Evolutionary conservation across 2,797 vertebrate species (phyloP).

Genomic region (Avahi laniger): DNA sequence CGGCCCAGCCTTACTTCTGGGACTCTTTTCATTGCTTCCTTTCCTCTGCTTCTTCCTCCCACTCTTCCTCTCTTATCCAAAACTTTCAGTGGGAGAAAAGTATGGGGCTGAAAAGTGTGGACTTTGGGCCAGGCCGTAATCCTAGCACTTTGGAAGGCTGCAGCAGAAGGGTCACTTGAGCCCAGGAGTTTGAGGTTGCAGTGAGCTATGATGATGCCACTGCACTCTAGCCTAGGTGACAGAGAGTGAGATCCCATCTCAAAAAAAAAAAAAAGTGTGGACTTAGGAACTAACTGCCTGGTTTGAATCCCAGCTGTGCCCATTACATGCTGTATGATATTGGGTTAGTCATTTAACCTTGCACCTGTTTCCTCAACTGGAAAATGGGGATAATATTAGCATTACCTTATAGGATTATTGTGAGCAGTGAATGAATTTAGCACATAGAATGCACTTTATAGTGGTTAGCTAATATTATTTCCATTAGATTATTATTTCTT

Average conservation of each 20-base stretch:
- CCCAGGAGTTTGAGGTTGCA: not conserved
- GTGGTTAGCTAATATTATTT: conserved; percentile 9
- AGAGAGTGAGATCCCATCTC: not conserved
- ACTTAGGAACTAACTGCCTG: not conserved
- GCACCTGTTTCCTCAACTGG: not conserved
- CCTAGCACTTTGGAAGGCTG: not conserved
- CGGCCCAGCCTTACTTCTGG: not conserved
- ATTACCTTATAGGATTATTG: not conserved
- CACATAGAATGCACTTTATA: not conserved
- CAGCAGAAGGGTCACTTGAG: not conserved
- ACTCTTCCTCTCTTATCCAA: not conserved
- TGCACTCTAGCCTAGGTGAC: not conserved
- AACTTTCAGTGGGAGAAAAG: not conserved
- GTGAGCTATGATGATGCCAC: not conserved
- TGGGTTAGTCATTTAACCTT: not conserved
- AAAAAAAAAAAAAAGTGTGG: not conserved
- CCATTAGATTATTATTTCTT: not conserved
- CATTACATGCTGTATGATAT: not conserved
- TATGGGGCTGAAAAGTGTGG: not conserved
- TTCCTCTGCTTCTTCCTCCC: not conserved
- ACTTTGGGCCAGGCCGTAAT: not conserved
- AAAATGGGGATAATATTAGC: not conserved
- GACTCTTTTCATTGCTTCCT: not conserved
- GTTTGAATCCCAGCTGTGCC: not conserved
- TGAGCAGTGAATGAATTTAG: not conserved